Conservation (phyloP, 2,888 invertebrate genomes). For the Cryptus armator region DNA sequence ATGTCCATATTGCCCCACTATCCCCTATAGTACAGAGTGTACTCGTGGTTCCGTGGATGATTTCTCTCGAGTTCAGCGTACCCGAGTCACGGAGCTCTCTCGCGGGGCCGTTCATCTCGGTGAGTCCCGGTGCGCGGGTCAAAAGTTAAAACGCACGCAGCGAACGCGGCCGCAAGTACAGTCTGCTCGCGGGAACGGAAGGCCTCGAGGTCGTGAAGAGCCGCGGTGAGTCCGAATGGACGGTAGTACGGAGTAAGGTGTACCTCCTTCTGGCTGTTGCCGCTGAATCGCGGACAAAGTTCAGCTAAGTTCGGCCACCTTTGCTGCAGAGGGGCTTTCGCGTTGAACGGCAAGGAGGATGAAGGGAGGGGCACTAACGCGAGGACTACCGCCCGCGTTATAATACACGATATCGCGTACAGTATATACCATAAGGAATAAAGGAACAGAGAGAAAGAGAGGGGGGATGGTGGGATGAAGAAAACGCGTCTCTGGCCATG, state of each 20-base stretch:
- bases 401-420: constrained; percentile 15
- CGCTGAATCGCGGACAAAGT: constrained; percentile 73
- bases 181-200: constrained; percentile 35
- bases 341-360: background rate
- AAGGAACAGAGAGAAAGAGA: constrained; percentile 49
- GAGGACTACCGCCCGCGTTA: background rate
- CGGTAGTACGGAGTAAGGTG: background rate
- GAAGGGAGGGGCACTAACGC: background rate
- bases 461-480: constrained; percentile 55
- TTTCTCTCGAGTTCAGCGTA: constrained; percentile 47
- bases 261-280: constrained; percentile 21
- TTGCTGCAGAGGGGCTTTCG: constrained; percentile 43
- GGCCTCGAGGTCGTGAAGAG: constrained; percentile 5
- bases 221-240: constrained; percentile 27
- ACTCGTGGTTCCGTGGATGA: constrained; percentile 20
- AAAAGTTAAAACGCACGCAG: constrained; percentile 46
- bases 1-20: background rate
- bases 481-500: constrained; percentile 73
- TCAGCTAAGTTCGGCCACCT: constrained; percentile 76
- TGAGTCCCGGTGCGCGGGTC: constrained; percentile 53
- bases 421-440: constrained; percentile 31
- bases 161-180: constrained; percentile 45
- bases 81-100: constrained; percentile 38
- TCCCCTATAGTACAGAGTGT: background rate
- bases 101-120: constrained; percentile 66